phyloP scores from a whole-genome alignment of 2,888 invertebrate genomes.

The Stegophylla sp. region DNA sequence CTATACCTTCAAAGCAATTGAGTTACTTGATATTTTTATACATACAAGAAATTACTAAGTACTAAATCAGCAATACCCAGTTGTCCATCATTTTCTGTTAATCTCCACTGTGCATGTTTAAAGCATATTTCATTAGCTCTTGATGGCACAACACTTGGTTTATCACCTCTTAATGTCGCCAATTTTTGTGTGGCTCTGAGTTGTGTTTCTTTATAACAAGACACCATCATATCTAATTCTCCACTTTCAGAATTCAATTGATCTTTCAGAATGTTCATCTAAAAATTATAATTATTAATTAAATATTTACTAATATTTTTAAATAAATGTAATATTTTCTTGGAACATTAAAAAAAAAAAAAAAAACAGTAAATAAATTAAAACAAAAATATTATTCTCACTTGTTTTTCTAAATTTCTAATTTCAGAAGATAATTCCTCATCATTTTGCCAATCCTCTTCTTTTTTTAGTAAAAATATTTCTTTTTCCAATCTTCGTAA shows the following conservation, averaged over 20 bases:
- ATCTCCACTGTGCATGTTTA: conserved; percentile 96
- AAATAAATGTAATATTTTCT: too few species aligned
- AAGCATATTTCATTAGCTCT: conserved; percentile 95
- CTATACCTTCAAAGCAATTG: conserved; percentile 6
- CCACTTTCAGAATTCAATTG: conserved; percentile 86
- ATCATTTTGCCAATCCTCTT: conserved; percentile 71
- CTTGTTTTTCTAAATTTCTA: conserved; percentile 75
- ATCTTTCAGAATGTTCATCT: conserved; percentile 89
- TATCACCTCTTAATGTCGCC: conserved; percentile 73
- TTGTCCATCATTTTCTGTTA: conserved; percentile 97
- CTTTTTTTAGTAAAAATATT: conserved; percentile 83
- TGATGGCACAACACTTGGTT: conserved; percentile 76
- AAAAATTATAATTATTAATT: conserved; percentile 11
- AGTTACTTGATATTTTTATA: conserved; percentile 57
- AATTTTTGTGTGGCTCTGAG: conserved; percentile 69
- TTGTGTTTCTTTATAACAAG: conserved; percentile 85
- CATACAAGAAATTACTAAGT: conserved; percentile 90
- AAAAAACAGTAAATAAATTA: neutral
- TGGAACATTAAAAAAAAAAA: too few species aligned
- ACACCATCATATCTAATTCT: conserved; percentile 93
- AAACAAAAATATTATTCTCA: conserved; percentile 63
- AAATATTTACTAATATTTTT: too few species aligned
- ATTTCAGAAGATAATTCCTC: conserved; percentile 73
- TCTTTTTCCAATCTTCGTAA: conserved; percentile 87
- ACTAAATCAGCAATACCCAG: conserved; percentile 95